These are phyloP conservation scores for Rhingia campestris DNA, from an alignment of 2,888 invertebrate species.

Conservation along the genomic window DNA sequence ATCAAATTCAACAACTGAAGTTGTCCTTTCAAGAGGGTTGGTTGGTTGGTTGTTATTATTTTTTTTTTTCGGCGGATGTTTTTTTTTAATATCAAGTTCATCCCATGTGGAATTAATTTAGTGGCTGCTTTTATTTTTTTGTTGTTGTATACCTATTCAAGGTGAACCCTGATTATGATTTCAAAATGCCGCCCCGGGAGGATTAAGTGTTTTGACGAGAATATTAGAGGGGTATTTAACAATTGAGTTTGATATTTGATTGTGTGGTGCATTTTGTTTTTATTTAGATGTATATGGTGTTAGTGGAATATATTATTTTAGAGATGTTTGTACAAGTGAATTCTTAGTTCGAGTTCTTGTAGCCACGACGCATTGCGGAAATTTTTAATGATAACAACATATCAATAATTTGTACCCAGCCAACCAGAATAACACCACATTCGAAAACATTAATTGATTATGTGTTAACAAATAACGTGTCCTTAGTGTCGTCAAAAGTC, in stretches of 20 bases:
- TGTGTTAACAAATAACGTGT: too few relatives aligned
- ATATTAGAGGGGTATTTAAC: background rate
- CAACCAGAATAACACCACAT: too few relatives aligned
- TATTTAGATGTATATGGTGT: background rate
- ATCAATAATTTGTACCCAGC: too few relatives aligned
- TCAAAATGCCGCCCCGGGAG: conserved; percentile 26
- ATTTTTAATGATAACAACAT: too few relatives aligned
- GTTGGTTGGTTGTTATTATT: conserved; percentile 35
- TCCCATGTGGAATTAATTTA: conserved; percentile 51
- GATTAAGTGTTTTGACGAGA: conserved; percentile 64
- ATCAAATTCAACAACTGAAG: conserved; percentile 59
- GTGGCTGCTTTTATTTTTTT: conserved; percentile 15
- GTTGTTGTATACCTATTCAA: background rate
- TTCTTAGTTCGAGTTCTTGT: too few relatives aligned
- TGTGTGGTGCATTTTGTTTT: background rate
- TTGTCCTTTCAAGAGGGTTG: conserved; percentile 55
- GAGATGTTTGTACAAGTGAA: too few relatives aligned
- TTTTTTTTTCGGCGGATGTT: conserved; percentile 26
- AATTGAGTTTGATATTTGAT: conserved; percentile 4
- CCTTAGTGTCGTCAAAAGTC: too few relatives aligned
- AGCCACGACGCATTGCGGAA: too few relatives aligned
- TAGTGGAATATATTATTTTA: background rate
- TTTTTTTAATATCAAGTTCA: conserved; percentile 45
- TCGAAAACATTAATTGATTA: too few relatives aligned
- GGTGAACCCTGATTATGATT: conserved; percentile 61